Evolutionary conservation across 2,888 invertebrate species (phyloP), one percentile per base, ranked within the genome.

Genomic region (Plusia festucae): DNA sequence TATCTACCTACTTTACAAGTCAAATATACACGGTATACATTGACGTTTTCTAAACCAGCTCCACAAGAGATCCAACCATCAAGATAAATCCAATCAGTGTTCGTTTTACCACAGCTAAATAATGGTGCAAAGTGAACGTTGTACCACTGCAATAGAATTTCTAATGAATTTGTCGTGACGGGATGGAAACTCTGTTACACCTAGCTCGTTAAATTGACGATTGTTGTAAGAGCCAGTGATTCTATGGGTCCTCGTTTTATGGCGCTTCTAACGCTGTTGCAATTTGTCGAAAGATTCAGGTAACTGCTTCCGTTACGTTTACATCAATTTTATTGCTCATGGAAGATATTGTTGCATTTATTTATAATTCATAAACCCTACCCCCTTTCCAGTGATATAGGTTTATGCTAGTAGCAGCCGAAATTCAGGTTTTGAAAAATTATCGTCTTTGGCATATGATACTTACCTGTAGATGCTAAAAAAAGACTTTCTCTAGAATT

Each of bases 161-260:
- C 73, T 79, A 84, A 85, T 83, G 77, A 84, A 84, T 81, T 74
- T 74, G 79, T 75, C 78, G 62, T 65, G 5, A 62, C 69, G 65
- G 70, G 63, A 69, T 74, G 76, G 79, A 73, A 30, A 78, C 78
- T 78, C 73, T 75, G 79, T 78, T 81, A 83, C 84, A 86, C 82
- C 81, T 75, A 75, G 79, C 84, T 91, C 91, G 91, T 92, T 92
- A 91, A 88, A 83, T 89, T 88, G 88, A 91, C 88, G 90, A 91
- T 88, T 85, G 84, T 83, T 83, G 83, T 88, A 86, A 90, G 80
- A 81, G 83, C 80, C 57, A 4, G 79, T 82, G 84, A 88, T 88
- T 88, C 85, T 79, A 81, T 81, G 82, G 78, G 80, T 88, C 90
- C 89, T 90, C 91, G 91, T 91, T 91, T 89, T 84, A 91, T 84